These are phyloP conservation scores for Solen grandis DNA, from an alignment of 1,140 invertebrate species.

Conservation along the genomic window DNA sequence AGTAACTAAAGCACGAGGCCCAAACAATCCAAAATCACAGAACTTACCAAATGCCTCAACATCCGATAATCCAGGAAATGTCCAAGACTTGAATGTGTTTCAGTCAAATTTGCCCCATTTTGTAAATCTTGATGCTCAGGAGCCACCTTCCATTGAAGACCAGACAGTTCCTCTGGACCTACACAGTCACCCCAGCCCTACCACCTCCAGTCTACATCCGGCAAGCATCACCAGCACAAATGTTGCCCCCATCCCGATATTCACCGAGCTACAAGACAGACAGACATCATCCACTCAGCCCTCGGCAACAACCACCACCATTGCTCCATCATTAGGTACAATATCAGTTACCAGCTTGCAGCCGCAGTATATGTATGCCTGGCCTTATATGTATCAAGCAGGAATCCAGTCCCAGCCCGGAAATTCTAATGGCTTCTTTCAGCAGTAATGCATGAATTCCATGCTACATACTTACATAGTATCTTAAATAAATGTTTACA, in stretches of 20 bases:
- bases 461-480: no score
- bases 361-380: constrained; percentile 55
- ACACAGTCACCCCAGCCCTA: constrained; percentile 20
- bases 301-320: background rate
- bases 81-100: constrained; percentile 8
- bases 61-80: background rate
- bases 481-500: no score
- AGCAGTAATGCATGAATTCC: no score
- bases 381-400: constrained; percentile 58
- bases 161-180: constrained; percentile 39
- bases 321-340: constrained; percentile 1
- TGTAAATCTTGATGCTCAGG: constrained; percentile 28
- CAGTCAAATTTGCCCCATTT: constrained; percentile 47
- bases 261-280: background rate
- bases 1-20: background rate
- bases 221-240: constrained; percentile 36
- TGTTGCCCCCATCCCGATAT: background rate
- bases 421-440: constrained; percentile 15
- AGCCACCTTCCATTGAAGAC: constrained; percentile 19
- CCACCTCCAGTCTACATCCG: background rate
- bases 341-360: constrained; percentile 26
- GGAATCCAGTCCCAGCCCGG: constrained; percentile 1
- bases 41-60: background rate
- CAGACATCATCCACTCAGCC: background rate
- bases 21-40: constrained; percentile 11